phyloP scores from a whole-genome alignment of 2,888 invertebrate genomes.

The Eupeodes latifasciatus region DNA sequence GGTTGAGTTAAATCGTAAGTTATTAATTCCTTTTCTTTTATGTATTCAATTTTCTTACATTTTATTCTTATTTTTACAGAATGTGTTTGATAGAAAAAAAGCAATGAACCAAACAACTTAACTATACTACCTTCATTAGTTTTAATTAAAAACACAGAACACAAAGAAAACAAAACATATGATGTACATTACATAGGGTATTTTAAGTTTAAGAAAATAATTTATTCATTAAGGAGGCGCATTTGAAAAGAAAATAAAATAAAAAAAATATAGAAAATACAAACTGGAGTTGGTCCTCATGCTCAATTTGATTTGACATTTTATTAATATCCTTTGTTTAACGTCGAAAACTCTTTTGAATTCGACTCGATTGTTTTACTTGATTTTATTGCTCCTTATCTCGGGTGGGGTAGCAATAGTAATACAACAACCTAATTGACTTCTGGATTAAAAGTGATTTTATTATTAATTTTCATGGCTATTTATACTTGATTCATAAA shows the following conservation, averaged over 20 bases:
- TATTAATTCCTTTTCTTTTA: background rate
- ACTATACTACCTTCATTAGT: slow-evolving; percentile 71
- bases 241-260: slow-evolving; percentile 25
- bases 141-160: slow-evolving; percentile 19
- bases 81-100: slow-evolving; percentile 44
- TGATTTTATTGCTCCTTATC: too few species aligned
- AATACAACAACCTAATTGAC: too few species aligned
- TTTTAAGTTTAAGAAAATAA: slow-evolving; percentile 44
- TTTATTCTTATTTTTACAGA: slow-evolving; percentile 31
- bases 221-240: slow-evolving; percentile 61
- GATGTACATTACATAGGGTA: slow-evolving; percentile 55
- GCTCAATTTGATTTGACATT: too few species aligned
- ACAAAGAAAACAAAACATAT: background rate
- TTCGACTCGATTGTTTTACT: too few species aligned
- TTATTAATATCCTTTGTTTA: too few species aligned
- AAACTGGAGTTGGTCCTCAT: background rate
- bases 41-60: background rate
- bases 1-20: slow-evolving; percentile 80
- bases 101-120: slow-evolving; percentile 51
- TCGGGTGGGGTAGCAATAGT: too few species aligned
- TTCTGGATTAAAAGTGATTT: too few species aligned
- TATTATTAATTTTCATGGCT: too few species aligned
- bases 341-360: too few species aligned
- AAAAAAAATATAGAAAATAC: background rate
- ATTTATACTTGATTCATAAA: too few species aligned